Conservation (phyloP, 2,113 vertebrate genomes). For the Pipra filicauda region DNA sequence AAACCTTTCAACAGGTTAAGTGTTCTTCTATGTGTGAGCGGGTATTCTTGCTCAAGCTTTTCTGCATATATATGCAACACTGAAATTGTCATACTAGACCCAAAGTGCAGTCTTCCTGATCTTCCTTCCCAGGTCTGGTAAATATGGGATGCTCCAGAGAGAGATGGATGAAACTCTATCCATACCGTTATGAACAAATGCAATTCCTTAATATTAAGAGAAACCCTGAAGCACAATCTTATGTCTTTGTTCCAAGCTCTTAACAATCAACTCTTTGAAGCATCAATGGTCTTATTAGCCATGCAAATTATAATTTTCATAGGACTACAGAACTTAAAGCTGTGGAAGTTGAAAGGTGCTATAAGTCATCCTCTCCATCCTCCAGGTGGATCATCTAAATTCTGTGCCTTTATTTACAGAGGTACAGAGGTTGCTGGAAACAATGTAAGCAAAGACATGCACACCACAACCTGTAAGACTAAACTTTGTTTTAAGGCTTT, state of each 20-base stretch:
- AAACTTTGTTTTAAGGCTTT: background rate
- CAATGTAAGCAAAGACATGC: background rate
- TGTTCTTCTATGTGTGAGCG: background rate
- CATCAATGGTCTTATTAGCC: background rate
- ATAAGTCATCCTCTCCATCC: background rate
- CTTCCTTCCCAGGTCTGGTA: background rate
- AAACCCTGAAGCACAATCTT: background rate
- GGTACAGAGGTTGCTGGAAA: background rate
- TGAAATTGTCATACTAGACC: background rate
- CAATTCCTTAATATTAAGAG: background rate
- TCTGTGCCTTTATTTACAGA: background rate
- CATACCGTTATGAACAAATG: background rate
- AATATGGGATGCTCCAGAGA: background rate
- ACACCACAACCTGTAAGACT: background rate
- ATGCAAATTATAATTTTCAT: background rate
- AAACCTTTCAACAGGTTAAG: background rate
- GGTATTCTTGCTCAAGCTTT: background rate
- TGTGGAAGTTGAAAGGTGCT: background rate
- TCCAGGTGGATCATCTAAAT: background rate
- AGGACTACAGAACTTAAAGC: background rate
- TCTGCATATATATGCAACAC: background rate
- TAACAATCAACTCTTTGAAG: background rate
- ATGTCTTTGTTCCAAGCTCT: background rate
- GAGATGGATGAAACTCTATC: background rate
- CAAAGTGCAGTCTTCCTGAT: background rate